Evolutionary conservation across 2,113 vertebrate species (phyloP).

Genomic region (Bostrychus sinensis): DNA sequence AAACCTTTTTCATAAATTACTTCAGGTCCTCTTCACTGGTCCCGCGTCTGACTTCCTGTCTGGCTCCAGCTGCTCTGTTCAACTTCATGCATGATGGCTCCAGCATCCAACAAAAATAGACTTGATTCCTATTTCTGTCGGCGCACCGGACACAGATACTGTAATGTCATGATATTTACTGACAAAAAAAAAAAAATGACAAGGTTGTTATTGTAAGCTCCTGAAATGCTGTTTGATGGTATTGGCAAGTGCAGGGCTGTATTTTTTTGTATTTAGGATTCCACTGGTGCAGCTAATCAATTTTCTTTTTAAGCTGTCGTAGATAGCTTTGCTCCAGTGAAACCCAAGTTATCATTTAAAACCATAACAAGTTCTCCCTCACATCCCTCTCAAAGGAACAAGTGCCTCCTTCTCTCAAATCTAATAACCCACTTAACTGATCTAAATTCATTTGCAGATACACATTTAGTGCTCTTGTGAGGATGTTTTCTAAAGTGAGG

Average conservation of each 20-base stretch:
- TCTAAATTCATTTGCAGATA: not conserved
- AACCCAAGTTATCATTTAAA: conserved; percentile 9
- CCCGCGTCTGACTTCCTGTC: too few species aligned
- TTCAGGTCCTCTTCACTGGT: too few species aligned
- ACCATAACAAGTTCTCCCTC: conserved; percentile 1
- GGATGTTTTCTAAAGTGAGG: not conserved
- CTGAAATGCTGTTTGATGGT: not conserved
- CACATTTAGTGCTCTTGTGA: not conserved
- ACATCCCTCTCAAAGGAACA: conserved; percentile 7
- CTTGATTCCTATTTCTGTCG: too few species aligned
- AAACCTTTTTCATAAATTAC: too few species aligned
- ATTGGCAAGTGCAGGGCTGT: conserved; percentile 71
- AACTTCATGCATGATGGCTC: too few species aligned
- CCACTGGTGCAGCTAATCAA: conserved; percentile 85
- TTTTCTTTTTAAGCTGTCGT: not conserved
- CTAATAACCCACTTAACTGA: not conserved
- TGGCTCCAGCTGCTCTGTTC: too few species aligned
- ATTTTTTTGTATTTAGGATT: conserved; percentile 85
- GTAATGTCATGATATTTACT: too few species aligned
- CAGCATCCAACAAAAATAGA: too few species aligned
- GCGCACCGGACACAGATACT: too few species aligned
- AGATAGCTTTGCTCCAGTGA: not conserved
- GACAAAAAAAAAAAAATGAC: too few species aligned
- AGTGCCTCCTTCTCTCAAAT: not conserved
- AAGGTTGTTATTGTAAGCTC: too few species aligned